These are phyloP conservation scores for Nesidiocoris tenuis DNA, from an alignment of 2,888 invertebrate genomes.

Conservation along the genomic window DNA sequence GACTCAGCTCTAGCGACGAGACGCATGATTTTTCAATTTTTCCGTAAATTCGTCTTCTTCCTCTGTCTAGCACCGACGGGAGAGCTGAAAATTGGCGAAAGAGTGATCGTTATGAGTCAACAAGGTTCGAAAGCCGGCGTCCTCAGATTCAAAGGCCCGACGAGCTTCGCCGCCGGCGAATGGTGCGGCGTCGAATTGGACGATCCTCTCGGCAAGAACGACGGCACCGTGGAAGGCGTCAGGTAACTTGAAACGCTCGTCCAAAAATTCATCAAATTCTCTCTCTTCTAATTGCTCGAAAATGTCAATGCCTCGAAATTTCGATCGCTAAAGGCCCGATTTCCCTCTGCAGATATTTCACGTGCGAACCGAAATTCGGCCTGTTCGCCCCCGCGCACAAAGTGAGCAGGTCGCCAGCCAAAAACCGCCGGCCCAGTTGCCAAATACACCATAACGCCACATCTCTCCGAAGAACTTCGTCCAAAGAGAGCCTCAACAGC, in stretches of 20 bases:
- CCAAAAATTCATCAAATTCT: not conserved
- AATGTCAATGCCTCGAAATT: not conserved
- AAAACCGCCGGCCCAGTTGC: slow-evolving; percentile 66
- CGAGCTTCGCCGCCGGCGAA: slow-evolving; percentile 88
- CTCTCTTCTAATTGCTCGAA: not conserved
- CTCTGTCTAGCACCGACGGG: slow-evolving; percentile 38
- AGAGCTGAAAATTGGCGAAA: slow-evolving; percentile 80
- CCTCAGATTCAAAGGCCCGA: slow-evolving; percentile 79
- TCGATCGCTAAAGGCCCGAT: not conserved
- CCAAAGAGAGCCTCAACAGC: slow-evolving; percentile 63
- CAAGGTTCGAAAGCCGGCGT: slow-evolving; percentile 84
- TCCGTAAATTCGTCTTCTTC: too few relatives aligned
- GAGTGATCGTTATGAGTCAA: slow-evolving; percentile 76
- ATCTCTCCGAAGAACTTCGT: slow-evolving; percentile 69
- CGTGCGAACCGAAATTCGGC: slow-evolving; percentile 85
- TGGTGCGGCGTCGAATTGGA: slow-evolving; percentile 97
- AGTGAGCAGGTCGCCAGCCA: slow-evolving; percentile 79
- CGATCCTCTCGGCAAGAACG: slow-evolving; percentile 91
- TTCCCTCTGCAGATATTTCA: slow-evolving; percentile 75
- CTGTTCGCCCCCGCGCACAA: slow-evolving; percentile 91
- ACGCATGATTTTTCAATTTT: too few relatives aligned
- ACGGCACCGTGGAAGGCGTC: slow-evolving; percentile 88
- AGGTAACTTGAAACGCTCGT: slow-evolving; percentile 62
- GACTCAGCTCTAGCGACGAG: too few relatives aligned
- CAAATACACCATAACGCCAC: slow-evolving; percentile 57